phyloP scores from a whole-genome alignment of 2,888 invertebrate species.

The Ormyrus rosae region DNA sequence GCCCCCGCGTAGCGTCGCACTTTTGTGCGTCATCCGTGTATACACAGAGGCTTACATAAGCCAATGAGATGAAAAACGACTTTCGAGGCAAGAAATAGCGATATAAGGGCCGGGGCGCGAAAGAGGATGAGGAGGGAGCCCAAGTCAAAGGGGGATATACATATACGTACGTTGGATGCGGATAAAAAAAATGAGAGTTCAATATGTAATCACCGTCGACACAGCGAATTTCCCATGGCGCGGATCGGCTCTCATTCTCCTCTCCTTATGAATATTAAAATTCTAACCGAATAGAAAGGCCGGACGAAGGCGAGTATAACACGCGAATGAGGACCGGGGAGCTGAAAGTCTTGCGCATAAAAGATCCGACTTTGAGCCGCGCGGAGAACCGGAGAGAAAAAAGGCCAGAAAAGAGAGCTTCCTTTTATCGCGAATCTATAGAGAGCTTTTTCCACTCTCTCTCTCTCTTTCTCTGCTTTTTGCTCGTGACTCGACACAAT shows the following conservation, averaged over 20 bases:
- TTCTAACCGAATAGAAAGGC: constrained; percentile 25
- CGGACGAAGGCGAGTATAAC: constrained; percentile 13
- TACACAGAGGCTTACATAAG: neutral
- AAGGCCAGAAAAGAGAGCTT: constrained; percentile 16
- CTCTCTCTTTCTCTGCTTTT: constrained; percentile 18
- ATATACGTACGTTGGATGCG: no score
- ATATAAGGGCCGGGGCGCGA: no score
- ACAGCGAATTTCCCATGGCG: constrained; percentile 44
- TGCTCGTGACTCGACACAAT: constrained; percentile 49
- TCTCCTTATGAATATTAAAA: constrained; percentile 55
- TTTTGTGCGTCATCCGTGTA: constrained; percentile 12
- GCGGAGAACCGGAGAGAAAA: neutral
- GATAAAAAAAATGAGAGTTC: constrained; percentile 1
- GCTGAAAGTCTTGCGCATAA: constrained; percentile 8
- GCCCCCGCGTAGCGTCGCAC: neutral
- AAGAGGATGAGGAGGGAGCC: no score
- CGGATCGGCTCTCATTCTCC: neutral
- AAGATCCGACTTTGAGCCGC: constrained; percentile 35
- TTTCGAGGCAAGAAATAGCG: no score
- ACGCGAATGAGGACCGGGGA: neutral
- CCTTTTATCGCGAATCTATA: constrained; percentile 48
- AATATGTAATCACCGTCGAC: constrained; percentile 52
- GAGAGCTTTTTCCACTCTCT: neutral
- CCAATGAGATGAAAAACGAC: neutral
- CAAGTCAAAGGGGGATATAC: no score